Base-by-base conservation (phyloP, 1,140 invertebrate genomes). In the Thaumatotibia leucotreta region DNA sequence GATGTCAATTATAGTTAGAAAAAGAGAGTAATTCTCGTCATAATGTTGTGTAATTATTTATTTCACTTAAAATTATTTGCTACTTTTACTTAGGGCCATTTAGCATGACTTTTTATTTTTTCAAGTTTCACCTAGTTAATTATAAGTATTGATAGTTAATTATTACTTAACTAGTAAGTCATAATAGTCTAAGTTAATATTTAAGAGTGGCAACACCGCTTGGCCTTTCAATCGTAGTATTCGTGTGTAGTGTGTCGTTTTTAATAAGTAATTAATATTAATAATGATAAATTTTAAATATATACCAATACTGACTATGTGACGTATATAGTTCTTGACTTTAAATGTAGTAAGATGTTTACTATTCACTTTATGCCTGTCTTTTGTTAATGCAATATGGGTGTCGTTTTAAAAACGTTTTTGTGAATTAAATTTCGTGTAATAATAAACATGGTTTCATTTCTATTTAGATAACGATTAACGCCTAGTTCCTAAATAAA, bases 371-470 rank as follows among this genome's bases (percentile, higher is more conserved):
- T 74, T 73, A 84, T 84, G 83, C 84, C 86, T 89, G 77, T 81
- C 80, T 84, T 81, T 76, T 70, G 78, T 85, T 72, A 83, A 81
- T 84, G 86, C 86, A 88, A 90, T 89, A 87, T 74, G 86, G 84
- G 88, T 90, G 88, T 90, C 86, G 86, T 89, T 89, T 88, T 86
- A 81, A 87, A 90, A 86, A 88, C 81, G 80, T 87, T 89, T 84
- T 89, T 89, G 86, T 86, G 84, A 88, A 89, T 79, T 85, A 88
- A 77, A 85, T 83, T 76, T 82, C 83, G 82, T 83, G 79, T 79
- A 87, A n/a, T 76, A 79, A 82, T 80, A 81, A 89, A 82, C 76
- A 82, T 79, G 74, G 77, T 86, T 86, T 84, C 72, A 80, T 77
- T 79, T 68, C 17, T 69, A 70, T 6, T 29, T 29, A n/a, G n/a